Evolutionary conservation across 2,113 vertebrate genomes (phyloP), one percentile per base, ranked within the genome.

Genomic region (Pelvicachromis taeniatus): DNA sequence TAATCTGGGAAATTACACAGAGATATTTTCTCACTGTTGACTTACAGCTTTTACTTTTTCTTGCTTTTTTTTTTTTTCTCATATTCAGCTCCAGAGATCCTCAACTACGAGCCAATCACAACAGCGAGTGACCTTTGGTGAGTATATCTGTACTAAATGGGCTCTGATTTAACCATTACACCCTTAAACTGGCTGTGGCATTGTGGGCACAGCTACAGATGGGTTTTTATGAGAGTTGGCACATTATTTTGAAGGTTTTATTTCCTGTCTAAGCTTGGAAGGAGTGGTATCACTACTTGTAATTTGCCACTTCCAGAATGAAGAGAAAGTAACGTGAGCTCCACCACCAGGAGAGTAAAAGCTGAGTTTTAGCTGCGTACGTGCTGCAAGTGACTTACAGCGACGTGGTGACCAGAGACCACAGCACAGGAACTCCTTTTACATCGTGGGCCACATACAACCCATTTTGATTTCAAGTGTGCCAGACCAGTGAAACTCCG

Each of bases 81-180:
- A 26, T 91, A 83, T 94, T 77, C 90, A 99, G 98, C 98, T 91
- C 98, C 98, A 89, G 98, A 99, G 96, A 97, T 99, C 82, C 95
- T 99, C 78, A 98, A 98, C 87, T 99, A 99, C n/a, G 98, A 99
- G 90, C 98, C 98, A 6, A 98, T 99, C 94, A 98, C 97, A n/a
- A 99, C 98, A 59, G 97, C 98, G n/a, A 97, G 98, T 56, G 98
- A 99, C 92, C 96, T 99, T 84, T 99, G 98, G 98, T 99, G 96
- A 96, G 98, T 91, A 33, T n/a, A 5, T 19, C 33, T 42, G 19
- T 7, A 1, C 52, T 1, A 16, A 59, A 54, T 31, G 7, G 50
- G 17, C 13, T 40, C 16, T 45, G 26, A 17, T 52, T 75, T 52
- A 52, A 75, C 45, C 26, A 10, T 52, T 54, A 53, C 19, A n/a